These are phyloP conservation scores for Nothocercus nigrocapillus DNA, from an alignment of 2,113 vertebrate genomes.

Conservation along the genomic window DNA sequence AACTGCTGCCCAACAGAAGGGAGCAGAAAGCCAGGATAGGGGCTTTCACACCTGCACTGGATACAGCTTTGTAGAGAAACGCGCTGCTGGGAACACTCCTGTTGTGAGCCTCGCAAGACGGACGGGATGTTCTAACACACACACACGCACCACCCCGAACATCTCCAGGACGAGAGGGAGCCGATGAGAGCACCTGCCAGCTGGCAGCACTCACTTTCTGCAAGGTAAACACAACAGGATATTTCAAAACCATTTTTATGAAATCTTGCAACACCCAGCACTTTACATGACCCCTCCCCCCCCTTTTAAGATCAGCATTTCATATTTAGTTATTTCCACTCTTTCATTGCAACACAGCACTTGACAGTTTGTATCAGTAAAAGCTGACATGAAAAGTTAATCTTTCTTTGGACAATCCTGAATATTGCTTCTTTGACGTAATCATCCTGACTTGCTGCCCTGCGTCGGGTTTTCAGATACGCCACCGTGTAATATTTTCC, in stretches of 20 bases:
- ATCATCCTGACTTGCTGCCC: not conserved
- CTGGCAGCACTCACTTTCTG: conserved; percentile 6
- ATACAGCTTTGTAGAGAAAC: not conserved
- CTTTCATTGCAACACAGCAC: not conserved
- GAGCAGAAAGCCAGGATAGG: conserved; percentile 1
- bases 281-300: not conserved
- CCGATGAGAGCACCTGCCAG: not conserved
- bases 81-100: not conserved
- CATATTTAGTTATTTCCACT: conserved; percentile 14
- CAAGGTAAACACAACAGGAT: conserved; percentile 15
- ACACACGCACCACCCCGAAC: not conserved
- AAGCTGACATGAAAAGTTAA: conserved; percentile 35
- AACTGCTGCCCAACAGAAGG: not conserved
- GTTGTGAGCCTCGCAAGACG: accelerated
- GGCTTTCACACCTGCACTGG: not conserved
- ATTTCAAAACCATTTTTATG: conserved; percentile 34
- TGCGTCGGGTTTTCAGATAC: not conserved
- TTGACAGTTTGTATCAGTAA: conserved; percentile 23
- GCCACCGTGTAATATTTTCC: not conserved
- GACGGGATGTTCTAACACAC: not conserved
- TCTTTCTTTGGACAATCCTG: conserved; percentile 33
- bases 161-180: not conserved
- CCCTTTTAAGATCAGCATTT: not conserved
- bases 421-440: not conserved
- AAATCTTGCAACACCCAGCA: conserved; percentile 37